These are phyloP conservation scores for Camarhynchus parvulus DNA, from an alignment of 2,113 vertebrate species.

Conservation along the genomic window DNA sequence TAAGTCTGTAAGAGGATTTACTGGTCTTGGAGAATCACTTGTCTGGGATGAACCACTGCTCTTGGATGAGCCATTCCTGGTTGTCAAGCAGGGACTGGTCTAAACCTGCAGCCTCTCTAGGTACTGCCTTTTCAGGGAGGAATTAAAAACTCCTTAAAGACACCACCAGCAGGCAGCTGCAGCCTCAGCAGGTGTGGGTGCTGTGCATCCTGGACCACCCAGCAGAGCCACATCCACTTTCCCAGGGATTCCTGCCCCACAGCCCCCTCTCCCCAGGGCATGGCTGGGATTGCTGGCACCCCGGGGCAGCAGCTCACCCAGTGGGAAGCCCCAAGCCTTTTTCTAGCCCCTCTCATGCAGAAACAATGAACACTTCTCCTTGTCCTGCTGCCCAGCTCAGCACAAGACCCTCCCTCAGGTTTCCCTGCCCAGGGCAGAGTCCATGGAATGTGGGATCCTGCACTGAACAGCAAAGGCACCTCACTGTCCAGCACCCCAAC, in stretches of 20 bases:
- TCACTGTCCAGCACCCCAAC: neutral
- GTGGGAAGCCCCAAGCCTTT: neutral
- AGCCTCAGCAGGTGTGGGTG: neutral
- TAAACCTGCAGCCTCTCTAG: neutral
- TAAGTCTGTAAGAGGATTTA: neutral
- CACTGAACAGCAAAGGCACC: rapidly evolving
- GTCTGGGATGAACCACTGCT: neutral
- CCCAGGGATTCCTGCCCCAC: neutral
- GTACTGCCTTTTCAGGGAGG: neutral
- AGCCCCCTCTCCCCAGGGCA: neutral
- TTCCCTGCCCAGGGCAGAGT: rapidly evolving
- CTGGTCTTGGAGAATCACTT: neutral
- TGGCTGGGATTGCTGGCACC: rapidly evolving
- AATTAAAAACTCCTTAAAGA: neutral
- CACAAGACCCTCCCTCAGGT: neutral
- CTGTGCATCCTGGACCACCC: neutral
- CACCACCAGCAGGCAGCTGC: neutral
- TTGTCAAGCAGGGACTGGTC: neutral
- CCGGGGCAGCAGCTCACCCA: neutral
- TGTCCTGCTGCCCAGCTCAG: neutral
- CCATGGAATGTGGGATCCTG: neutral
- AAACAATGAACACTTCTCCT: neutral
- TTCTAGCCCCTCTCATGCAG: neutral
- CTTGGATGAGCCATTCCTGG: neutral
- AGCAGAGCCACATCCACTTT: neutral